Base-by-base conservation (phyloP, 2,888 invertebrate genomes). In the Stenoptilia bipunctidactyla region DNA sequence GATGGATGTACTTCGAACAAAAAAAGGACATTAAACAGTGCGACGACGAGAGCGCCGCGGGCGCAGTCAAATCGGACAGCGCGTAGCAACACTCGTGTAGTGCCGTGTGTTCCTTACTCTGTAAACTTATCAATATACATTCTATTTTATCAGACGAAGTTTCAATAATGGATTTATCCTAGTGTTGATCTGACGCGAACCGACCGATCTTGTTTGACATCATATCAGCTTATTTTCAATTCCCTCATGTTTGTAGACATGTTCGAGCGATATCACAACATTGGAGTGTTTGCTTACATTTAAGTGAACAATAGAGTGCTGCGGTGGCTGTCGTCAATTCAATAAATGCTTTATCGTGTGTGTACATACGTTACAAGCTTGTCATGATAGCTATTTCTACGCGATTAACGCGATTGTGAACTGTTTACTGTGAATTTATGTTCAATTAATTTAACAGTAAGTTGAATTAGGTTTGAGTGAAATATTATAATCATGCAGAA, bases 1-100 rank as follows among this genome's bases (percentile, higher is more conserved):
- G 90, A 40, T 90, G 90, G 90, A 86, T 90, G 80, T 90, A 90
- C 61, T 83, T 86, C 47, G 88, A 90, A 59, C 88, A 90, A 56
- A 84, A 77, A 47, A 77, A 85, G 55, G 87, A 88, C 50, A 66
- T 58, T 47, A 66, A 65, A 49, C 59, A 57, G 48, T 50, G 50
- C 5, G 56, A 62, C 34, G 64, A 64, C 54, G 45, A 56, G 46
- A 67, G 66, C 39, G 58, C 58, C 45, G 62, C 47, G 1, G 69
- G 63, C 30, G 30, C 30, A 30, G 30, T 30, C 6, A 4, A n/a
- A 2, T n/a, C 30, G 2, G 12, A n/a, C 9, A 10, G 6, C 30
- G 4, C 12, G 30, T 12, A 10, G 10, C 30, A n/a, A 30, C 30
- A 30, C 30, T 3, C 30, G 30, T 10, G 12, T 10, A 4, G 4